Percentiles rank a stretch among this genome's conserved stretches.
These are phyloP conservation scores for Ambastaia sidthimunki DNA, from an alignment of 2,797 vertebrate genomes.

Conservation along the genomic window DNA sequence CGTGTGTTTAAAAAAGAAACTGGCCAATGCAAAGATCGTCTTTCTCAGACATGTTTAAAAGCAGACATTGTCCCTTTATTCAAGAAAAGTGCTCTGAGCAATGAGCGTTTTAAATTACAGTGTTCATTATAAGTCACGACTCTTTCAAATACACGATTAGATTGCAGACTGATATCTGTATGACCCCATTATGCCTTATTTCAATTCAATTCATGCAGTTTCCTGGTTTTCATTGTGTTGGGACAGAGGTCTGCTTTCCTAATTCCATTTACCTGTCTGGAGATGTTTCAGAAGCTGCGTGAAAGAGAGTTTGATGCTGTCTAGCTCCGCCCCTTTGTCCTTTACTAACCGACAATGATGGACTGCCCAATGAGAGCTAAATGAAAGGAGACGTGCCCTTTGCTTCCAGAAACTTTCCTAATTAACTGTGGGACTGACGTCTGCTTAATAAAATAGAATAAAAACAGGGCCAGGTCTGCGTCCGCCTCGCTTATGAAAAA, in stretches of 20 bases:
- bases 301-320: conserved; percentile 59
- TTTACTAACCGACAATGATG: conserved; percentile 41
- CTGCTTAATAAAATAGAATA: conserved; percentile 8
- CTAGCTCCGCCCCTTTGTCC: conserved; percentile 34
- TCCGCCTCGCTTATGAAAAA: conserved; percentile 12
- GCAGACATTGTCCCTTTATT: conserved; percentile 13
- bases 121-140: conserved; percentile 37
- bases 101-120: conserved; percentile 17
- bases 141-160: conserved; percentile 23
- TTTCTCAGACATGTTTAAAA: background rate
- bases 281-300: conserved; percentile 63
- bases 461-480: conserved; percentile 3
- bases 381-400: conserved; percentile 40
- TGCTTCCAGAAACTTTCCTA: conserved; percentile 27
- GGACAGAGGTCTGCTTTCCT: conserved; percentile 66
- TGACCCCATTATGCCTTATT: conserved; percentile 35
- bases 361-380: conserved; percentile 29
- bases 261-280: conserved; percentile 70
- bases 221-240: conserved; percentile 48
- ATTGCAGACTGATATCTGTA: conserved; percentile 11
- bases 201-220: conserved; percentile 48
- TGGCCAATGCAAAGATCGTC: background rate
- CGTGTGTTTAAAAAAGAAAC: background rate
- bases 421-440: conserved; percentile 35
- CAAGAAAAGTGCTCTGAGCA: conserved; percentile 8